Conservation (phyloP, 2,797 vertebrate genomes). For the Falco peregrinus region DNA sequence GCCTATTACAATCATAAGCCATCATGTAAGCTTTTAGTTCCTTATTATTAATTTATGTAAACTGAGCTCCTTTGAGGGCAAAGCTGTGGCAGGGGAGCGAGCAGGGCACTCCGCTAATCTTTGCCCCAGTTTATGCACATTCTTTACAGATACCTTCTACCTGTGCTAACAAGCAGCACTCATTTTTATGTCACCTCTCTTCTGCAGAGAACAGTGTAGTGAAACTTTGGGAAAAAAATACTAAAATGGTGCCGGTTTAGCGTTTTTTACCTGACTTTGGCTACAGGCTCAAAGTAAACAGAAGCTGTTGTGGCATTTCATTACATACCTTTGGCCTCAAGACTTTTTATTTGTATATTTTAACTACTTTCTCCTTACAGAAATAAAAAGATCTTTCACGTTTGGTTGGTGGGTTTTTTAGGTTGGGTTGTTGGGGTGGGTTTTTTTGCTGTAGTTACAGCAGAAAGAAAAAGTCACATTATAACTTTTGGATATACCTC, state of each 20-base stretch:
- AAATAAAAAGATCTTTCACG: not conserved
- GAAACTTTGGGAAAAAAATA: not conserved
- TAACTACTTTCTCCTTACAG: not conserved
- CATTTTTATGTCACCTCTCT: not conserved
- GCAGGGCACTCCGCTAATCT: not conserved
- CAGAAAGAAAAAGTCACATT: not conserved
- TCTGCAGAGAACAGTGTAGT: not conserved
- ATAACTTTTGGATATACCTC: not conserved
- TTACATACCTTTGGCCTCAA: not conserved
- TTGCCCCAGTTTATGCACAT: not conserved
- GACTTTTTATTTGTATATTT: not conserved
- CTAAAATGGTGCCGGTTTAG: not conserved
- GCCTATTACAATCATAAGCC: not conserved
- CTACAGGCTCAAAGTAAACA: not conserved
- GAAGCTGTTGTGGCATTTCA: not conserved
- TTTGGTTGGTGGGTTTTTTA: no score
- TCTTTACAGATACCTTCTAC: not conserved
- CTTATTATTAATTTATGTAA: not conserved
- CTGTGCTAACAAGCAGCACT: not conserved
- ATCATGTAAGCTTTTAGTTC: not conserved
- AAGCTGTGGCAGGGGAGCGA: not conserved
- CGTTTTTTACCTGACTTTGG: not conserved
- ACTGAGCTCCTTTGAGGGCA: not conserved
- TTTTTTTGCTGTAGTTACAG: not conserved
- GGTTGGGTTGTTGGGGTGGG: no score